phyloP scores from a whole-genome alignment of 2,797 vertebrate species.

The Tangara arthus region DNA sequence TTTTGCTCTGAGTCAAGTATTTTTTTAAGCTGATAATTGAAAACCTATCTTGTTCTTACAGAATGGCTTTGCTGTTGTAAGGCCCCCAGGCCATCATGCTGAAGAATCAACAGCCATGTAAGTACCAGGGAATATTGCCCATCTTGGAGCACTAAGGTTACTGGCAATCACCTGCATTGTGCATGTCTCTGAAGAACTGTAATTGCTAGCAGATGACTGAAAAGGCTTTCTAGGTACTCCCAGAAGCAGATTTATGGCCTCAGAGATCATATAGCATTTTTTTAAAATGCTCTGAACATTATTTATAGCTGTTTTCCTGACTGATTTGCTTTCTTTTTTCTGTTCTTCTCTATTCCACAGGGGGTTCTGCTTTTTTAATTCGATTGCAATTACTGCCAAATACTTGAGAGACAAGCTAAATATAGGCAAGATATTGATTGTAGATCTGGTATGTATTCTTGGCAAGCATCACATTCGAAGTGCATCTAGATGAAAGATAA shows the following conservation, averaged over 20 bases:
- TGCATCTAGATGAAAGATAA: conserved; percentile 63
- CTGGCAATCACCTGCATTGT: conserved; percentile 88
- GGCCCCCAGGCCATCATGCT: conserved; percentile 81
- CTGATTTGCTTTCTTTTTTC: conserved; percentile 82
- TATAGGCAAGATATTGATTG: conserved; percentile 83
- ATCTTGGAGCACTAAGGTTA: conserved; percentile 76
- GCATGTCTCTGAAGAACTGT: conserved; percentile 78
- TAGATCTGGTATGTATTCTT: conserved; percentile 82
- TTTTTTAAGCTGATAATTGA: conserved; percentile 66
- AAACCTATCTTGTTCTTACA: conserved; percentile 78
- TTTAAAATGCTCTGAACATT: conserved; percentile 83
- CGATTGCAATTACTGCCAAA: conserved; percentile 83
- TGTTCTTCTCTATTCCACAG: conserved; percentile 82
- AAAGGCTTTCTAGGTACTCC: conserved; percentile 86
- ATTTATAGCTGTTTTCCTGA: conserved; percentile 87
- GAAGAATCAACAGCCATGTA: conserved; percentile 84
- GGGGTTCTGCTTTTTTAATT: conserved; percentile 87
- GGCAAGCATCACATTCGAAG: conserved; percentile 54
- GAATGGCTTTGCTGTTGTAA: conserved; percentile 83
- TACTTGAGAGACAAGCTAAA: conserved; percentile 83
- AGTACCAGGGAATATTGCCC: conserved; percentile 79
- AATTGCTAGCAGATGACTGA: conserved; percentile 94
- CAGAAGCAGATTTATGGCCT: conserved; percentile 88
- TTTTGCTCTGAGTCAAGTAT: conserved; percentile 13
- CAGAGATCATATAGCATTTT: conserved; percentile 88